Evolutionary conservation across 1,140 invertebrate genomes (phyloP), one percentile per base, ranked within the genome.

Genomic region (Bombus huntii): DNA sequence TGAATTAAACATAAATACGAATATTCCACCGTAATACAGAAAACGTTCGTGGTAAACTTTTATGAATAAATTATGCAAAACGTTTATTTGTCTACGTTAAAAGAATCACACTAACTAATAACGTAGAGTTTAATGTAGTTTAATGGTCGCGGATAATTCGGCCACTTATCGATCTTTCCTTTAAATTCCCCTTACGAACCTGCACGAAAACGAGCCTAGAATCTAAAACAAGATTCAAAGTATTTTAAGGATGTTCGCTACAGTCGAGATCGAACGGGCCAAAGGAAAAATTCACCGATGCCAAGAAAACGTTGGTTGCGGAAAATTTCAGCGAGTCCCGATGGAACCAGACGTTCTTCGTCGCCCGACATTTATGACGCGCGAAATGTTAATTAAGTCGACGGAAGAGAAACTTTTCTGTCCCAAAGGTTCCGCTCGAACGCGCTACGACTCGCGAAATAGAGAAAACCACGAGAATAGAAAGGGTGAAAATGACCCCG

Each of bases 301-400:
- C 9, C 57, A 10, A n/a, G 37, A 6, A 9, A 18, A 37, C 22
- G n/a, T 25, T 37, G 66, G n/a, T 74, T 22, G 15, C 9, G 34
- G 22, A 22, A 83, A 76, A 59, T 53, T 76, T 25, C 42, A 6
- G 25, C 37, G 37, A 9, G 28, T n/a, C 44, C 28, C 44, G 18
- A 31, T 25, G 37, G 70, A 71, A 13, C 37, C 37, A n/a, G 70
- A 13, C 39, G 22, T 15, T 9, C 13, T 34, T 8, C 13, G 42
- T 47, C 62, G 18, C 5, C 34, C 34, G 25, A 73, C 53, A 31
- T 22, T 74, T 39, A 34, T 28, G 22, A 25, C 3, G 71, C 37
- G 25, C 42, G 25, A 74, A 31, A 70, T 78, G 44, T 83, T 83
- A 78, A 83, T 83, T 70, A 59, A 70, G 65, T 70, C 22, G 39